Percentiles rank a stretch among this genome's conserved stretches.
Evolutionary conservation across 2,888 invertebrate species (phyloP).

Genomic region (Barypeithes pellucidus): DNA sequence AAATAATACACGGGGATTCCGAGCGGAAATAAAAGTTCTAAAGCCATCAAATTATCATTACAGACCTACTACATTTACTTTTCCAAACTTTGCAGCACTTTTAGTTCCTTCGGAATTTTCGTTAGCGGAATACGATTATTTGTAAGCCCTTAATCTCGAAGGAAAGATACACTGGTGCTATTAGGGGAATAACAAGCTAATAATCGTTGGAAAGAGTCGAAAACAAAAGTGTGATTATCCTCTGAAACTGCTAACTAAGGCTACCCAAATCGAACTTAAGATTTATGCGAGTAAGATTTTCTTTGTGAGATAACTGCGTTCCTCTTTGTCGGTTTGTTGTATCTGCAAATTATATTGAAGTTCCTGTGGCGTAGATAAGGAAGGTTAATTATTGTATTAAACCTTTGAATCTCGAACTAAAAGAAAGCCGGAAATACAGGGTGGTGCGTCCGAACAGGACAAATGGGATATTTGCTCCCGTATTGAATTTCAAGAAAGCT

Average conservation of each 20-base stretch:
- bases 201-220: conserved; percentile 79
- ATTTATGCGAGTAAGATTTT: conserved; percentile 65
- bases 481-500: too few species aligned
- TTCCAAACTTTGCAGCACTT: conserved; percentile 35
- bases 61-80: conserved; percentile 31
- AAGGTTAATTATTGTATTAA: too few species aligned
- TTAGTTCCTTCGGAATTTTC: conserved; percentile 40
- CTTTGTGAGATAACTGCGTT: conserved; percentile 43
- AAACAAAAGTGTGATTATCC: conserved; percentile 81
- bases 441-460: too few species aligned
- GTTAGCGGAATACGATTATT: conserved; percentile 50
- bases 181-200: conserved; percentile 77
- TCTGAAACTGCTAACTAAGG: conserved; percentile 67
- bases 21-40: conserved; percentile 10
- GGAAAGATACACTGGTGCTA: conserved; percentile 63
- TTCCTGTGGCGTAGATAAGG: conserved; percentile 43
- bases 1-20: conserved; percentile 6
- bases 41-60: conserved; percentile 37
- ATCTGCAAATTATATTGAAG: conserved; percentile 49
- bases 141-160: conserved; percentile 53
- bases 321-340: conserved; percentile 36
- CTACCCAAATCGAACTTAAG: conserved; percentile 63
- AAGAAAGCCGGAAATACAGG: too few species aligned
- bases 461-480: too few species aligned
- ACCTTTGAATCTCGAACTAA: too few species aligned